Evolutionary conservation across 2,797 vertebrate genomes (phyloP), one percentile per base, ranked within the genome.

Genomic region (Furcifer pardalis): DNA sequence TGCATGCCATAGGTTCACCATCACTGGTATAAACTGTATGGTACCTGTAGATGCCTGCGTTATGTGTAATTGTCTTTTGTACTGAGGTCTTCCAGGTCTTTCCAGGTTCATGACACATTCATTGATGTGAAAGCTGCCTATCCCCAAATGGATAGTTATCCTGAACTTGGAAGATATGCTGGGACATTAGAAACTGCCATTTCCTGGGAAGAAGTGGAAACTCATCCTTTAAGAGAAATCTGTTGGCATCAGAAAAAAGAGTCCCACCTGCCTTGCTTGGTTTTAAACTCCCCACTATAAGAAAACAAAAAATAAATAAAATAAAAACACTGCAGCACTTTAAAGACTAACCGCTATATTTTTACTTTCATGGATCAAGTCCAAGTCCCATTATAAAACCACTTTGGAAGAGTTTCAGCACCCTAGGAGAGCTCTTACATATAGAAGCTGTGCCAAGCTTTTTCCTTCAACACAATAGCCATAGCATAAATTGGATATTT

Each of bases 201-300:
- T 35, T 84, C 79, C 35, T 35, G 80, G 66, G 9, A 62, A 77
- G 66, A 84, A 68, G 1, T 49, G 42, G 5, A 44, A 87, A 32
- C 19, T 10, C 62, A 40, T 75, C 72, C 81, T 23, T 72, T 12
- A 89, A 69, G 71, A 27, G 13, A 77, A 79, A 37, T 49, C 44
- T 80, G 4, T 37, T 76, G 59, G 40, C 12, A 7, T 25, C 52
- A 37, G 77, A 80, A 78, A 66, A 27, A 46, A 84, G 63, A 27
- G 10, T 1, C 42, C 12, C 17, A 80, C 10, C 46, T 71, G 35
- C 63, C 75, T 84, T 37, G 65, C 27, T 66, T 2, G 49, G 23
- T 25, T 77, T 85, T 23, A 30, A 0, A 0, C 35, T 74, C 17
- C 32, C 52, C n/a, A n/a, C n/a, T n/a, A n/a, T n/a, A n/a, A n/a